Percentiles rank a stretch among this genome's conserved stretches.
Conservation (phyloP, 2,888 invertebrate genomes). For the Eubasilissa splendida region DNA sequence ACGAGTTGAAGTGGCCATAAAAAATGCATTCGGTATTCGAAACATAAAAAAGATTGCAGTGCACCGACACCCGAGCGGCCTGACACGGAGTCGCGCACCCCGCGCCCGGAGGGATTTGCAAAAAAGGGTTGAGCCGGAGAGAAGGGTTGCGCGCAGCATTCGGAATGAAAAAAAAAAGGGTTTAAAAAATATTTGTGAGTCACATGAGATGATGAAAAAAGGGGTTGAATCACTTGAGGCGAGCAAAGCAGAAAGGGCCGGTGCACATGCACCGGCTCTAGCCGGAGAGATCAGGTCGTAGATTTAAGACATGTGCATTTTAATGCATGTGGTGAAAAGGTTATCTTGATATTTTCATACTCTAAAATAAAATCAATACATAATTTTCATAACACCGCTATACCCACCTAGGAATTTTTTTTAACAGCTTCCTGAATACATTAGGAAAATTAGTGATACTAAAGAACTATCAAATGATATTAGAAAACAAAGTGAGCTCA, state of each 20-base stretch:
- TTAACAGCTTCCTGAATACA: too few relatives aligned
- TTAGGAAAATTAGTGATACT: too few relatives aligned
- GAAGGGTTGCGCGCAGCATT: conserved; percentile 27
- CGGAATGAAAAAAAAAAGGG: conserved; percentile 35
- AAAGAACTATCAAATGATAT: too few relatives aligned
- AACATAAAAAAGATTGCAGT: conserved; percentile 48
- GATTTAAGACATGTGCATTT: background rate
- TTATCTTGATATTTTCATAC: background rate
- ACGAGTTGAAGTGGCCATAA: conserved; percentile 18
- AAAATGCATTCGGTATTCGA: conserved; percentile 47
- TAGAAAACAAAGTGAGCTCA: too few relatives aligned
- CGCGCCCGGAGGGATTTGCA: conserved; percentile 44
- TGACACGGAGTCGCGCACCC: conserved; percentile 23
- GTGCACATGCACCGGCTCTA: conserved; percentile 51
- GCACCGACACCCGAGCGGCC: conserved; percentile 35
- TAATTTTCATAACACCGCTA: background rate
- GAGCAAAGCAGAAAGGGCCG: background rate
- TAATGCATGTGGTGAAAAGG: background rate
- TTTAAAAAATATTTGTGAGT: conserved; percentile 35
- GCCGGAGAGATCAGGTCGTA: conserved; percentile 33
- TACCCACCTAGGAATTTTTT: too few relatives aligned
- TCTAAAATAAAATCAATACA: background rate
- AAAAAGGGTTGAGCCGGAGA: conserved; percentile 54
- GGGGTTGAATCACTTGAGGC: conserved; percentile 56
- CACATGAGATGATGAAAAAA: conserved; percentile 46